These are phyloP conservation scores for Lanius collurio DNA, from an alignment of 2,113 vertebrate species.

Conservation along the genomic window DNA sequence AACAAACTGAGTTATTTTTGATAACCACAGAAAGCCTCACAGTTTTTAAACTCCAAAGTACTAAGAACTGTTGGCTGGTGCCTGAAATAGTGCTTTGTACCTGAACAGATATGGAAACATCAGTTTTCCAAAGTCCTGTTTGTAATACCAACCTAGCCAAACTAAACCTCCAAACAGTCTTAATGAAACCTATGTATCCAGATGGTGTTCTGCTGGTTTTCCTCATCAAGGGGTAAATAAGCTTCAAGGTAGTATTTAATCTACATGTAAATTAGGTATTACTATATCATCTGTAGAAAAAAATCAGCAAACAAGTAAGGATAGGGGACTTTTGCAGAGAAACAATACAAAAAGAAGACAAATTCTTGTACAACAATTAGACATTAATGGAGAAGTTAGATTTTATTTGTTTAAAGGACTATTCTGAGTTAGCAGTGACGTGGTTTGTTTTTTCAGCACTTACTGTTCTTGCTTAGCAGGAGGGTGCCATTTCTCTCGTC, in stretches of 20 bases:
- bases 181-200: constrained; percentile 32
- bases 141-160: not conserved
- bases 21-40: not conserved
- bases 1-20: not conserved
- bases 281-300: constrained; percentile 40
- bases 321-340: not conserved
- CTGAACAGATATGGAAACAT: not conserved
- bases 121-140: not conserved
- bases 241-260: constrained; percentile 71
- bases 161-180: not conserved
- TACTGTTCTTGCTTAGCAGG: not conserved
- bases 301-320: constrained; percentile 37
- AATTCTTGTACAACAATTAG: constrained; percentile 39
- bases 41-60: not conserved
- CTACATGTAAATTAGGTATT: constrained; percentile 70
- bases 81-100: not conserved
- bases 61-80: not conserved
- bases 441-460: not conserved
- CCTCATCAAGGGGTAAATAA: constrained; percentile 56
- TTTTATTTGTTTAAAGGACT: constrained; percentile 44
- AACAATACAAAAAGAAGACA: constrained; percentile 57
- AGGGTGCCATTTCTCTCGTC: not conserved
- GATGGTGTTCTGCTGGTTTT: constrained; percentile 54
- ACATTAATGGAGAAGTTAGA: constrained; percentile 24
- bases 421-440: not conserved